Conservation (phyloP, 2,797 vertebrate genomes). For the Fistularia commersonii region DNA sequence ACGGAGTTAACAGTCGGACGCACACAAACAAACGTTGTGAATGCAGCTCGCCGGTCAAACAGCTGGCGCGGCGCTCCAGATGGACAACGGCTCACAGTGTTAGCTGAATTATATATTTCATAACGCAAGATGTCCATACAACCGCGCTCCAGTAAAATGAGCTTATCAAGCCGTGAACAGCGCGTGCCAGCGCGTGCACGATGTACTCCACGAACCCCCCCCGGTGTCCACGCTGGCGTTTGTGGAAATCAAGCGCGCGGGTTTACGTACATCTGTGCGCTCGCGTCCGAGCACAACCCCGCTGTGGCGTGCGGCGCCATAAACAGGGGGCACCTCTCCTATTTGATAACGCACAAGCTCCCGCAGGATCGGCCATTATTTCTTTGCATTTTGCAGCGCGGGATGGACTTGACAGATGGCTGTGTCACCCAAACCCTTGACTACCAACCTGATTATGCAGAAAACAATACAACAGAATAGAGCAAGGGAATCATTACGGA, state of each 20-base stretch:
- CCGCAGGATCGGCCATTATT: slow-evolving; percentile 92
- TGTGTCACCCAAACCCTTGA: slow-evolving; percentile 99
- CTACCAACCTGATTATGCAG: slow-evolving; percentile 99
- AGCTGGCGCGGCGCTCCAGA: slow-evolving; percentile 48
- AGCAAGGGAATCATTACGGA: slow-evolving; percentile 94
- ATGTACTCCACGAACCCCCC: too few species aligned
- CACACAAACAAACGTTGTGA: slow-evolving; percentile 21
- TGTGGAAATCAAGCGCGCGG: slow-evolving; percentile 6
- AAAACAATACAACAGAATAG: slow-evolving; percentile 99
- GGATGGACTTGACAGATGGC: slow-evolving; percentile 99
- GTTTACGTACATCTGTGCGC: slow-evolving; percentile 20
- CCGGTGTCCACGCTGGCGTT: too few species aligned
- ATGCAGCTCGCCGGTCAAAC: slow-evolving; percentile 33
- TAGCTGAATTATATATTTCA: slow-evolving; percentile 87
- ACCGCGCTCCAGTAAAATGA: slow-evolving; percentile 63
- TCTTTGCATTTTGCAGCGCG: slow-evolving; percentile 94
- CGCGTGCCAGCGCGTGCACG: not conserved
- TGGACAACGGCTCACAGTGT: slow-evolving; percentile 73
- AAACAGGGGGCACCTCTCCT: slow-evolving; percentile 75
- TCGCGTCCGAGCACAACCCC: slow-evolving; percentile 26
- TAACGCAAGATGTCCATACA: slow-evolving; percentile 76
- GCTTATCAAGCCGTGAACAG: slow-evolving; percentile 58
- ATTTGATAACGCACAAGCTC: slow-evolving; percentile 92
- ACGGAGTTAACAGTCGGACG: too few species aligned
- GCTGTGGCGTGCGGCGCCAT: slow-evolving; percentile 55